Conservation (phyloP, 2,888 invertebrate genomes). For the Sminthurides aquaticus region DNA sequence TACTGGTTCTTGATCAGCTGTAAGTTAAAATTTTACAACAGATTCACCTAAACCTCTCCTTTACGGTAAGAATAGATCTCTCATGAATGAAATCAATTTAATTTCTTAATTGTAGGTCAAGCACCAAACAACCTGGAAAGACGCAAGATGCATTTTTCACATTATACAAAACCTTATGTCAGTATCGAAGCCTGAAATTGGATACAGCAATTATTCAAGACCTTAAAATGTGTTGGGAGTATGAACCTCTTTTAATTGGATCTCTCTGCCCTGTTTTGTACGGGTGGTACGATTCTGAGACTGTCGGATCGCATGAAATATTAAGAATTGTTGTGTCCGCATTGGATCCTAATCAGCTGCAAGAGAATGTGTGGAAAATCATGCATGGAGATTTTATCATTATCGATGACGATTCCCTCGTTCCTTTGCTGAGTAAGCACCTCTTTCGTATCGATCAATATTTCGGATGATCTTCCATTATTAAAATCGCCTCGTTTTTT, state of each 20-base stretch:
- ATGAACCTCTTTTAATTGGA: constrained; percentile 36
- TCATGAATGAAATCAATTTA: background rate
- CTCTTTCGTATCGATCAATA: constrained; percentile 2
- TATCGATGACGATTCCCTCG: constrained; percentile 49
- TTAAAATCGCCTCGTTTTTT: too few species aligned
- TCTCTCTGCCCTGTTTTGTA: constrained; percentile 36
- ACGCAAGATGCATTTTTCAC: constrained; percentile 16
- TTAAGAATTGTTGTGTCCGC: constrained; percentile 82
- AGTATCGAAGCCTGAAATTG: constrained; percentile 35
- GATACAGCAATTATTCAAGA: constrained; percentile 38
- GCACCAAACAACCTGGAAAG: constrained; percentile 13
- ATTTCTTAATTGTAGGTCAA: constrained; percentile 13
- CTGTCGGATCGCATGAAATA: constrained; percentile 75
- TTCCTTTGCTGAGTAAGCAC: constrained; percentile 33
- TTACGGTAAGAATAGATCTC: background rate
- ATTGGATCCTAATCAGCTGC: constrained; percentile 81
- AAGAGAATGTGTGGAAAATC: constrained; percentile 82
- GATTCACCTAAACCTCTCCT: background rate
- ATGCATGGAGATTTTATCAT: constrained; percentile 68
- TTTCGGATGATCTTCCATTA: too few species aligned
- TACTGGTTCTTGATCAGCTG: constrained; percentile 36
- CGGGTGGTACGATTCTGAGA: constrained; percentile 31
- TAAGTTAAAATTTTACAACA: constrained; percentile 17
- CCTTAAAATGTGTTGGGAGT: constrained; percentile 39
- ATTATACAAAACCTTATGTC: constrained; percentile 37